These are phyloP conservation scores for Caenorhabditis plicata DNA, from an alignment of 2,888 invertebrate species.

Conservation along the genomic window DNA sequence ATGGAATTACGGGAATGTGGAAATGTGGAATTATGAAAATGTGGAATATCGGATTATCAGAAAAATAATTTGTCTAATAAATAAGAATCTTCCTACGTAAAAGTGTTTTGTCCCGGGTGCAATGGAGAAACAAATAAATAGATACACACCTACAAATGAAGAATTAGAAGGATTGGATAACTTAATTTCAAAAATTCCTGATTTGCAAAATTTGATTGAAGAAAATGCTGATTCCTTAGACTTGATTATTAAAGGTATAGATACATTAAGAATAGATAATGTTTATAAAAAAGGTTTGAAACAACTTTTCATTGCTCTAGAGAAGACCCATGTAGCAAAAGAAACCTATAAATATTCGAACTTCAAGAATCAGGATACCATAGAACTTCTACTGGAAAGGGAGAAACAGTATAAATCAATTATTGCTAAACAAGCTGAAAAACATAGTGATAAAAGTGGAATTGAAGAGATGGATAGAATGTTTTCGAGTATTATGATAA, in stretches of 20 bases:
- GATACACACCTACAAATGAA: conserved; percentile 33
- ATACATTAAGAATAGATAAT: conserved; percentile 36
- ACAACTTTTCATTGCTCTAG: conserved; percentile 29
- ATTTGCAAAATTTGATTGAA: conserved; percentile 34
- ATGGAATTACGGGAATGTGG: conserved; percentile 20
- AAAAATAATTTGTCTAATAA: conserved; percentile 23
- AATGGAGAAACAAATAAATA: conserved; percentile 38
- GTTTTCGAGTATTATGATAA: conserved; percentile 5
- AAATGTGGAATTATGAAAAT: conserved; percentile 10
- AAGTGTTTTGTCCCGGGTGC: not conserved
- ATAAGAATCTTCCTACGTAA: conserved; percentile 5
- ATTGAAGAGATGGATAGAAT: conserved; percentile 10
- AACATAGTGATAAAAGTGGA: conserved; percentile 5
- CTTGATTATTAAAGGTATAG: conserved; percentile 39
- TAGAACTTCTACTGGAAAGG: conserved; percentile 4
- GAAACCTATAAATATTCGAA: conserved; percentile 13
- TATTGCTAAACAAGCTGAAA: conserved; percentile 11
- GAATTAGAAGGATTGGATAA: conserved; percentile 38
- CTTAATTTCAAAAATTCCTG: conserved; percentile 37
- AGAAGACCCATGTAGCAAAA: conserved; percentile 15
- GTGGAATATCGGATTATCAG: conserved; percentile 16
- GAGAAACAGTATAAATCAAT: conserved; percentile 7
- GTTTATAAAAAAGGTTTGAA: conserved; percentile 36
- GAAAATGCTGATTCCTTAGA: conserved; percentile 37
- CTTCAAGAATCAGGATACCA: conserved; percentile 22